Evolutionary conservation across 2,888 invertebrate species (phyloP), one percentile per base, ranked within the genome.

Genomic region (Ctenicera cuprea): DNA sequence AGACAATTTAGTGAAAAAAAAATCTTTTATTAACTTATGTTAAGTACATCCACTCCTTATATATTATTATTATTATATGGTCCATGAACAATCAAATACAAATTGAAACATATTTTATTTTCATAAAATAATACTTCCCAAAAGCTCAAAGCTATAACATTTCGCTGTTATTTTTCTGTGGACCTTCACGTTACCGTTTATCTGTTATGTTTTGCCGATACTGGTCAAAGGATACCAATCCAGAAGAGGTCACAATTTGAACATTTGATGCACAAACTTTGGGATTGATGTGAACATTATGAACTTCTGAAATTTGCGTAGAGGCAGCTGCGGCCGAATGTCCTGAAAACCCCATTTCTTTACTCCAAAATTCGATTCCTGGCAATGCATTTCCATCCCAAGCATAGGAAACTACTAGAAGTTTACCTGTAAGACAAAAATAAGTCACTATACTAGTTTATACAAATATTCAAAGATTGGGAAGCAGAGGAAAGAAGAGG

Each of bases 361-460:
- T 90, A 3, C 85, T 80, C 94, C 94, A 94, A 83, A 91, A 94
- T 81, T 94, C 94, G 80, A 94, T 94, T 54, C 93, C 94, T 0
- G 94, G 93, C 71, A 92, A 88, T 0, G 93, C 90, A 81, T 94
- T 94, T 7, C 92, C 91, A 82, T 94, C 93, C 92, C 93, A 92
- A 0, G 94, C 91, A 80, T 93, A 94, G 0, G 92, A 92, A 33
- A 92, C 90, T 0, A 93, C 89, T 14, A 93, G 85, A 7, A 89
- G 81, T 82, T 88, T 88, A 8, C 78, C 83, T 83, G 67, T 59
- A 81, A 78, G 64, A 57, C n/a, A 14, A 8, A 37, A 57, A 5
- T 26, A 26, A 26, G 5, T 26, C 26, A 26, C 26, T 26, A n/a
- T n/a, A n/a, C n/a, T n/a, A n/a, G n/a, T n/a, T n/a, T n/a, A n/a